Conservation (phyloP, 2,888 invertebrate species). For the Hypercompe scribonia region DNA sequence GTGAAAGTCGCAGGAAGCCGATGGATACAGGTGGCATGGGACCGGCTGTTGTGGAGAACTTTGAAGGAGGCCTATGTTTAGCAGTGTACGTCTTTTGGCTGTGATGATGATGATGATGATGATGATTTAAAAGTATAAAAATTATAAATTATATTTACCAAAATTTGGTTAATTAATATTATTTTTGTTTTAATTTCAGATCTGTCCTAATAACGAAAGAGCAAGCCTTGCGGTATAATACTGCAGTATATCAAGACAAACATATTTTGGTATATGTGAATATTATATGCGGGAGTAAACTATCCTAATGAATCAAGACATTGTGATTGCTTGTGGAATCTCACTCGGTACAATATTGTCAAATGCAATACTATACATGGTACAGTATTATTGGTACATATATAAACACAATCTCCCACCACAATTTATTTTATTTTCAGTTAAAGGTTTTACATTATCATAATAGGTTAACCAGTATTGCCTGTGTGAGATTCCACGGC, state of each 20-base stretch:
- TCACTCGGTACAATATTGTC: slow-evolving; percentile 68
- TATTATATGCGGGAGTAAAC: slow-evolving; percentile 78
- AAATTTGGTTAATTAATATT: background rate
- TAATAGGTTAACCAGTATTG: slow-evolving; percentile 60
- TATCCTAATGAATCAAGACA: slow-evolving; percentile 74
- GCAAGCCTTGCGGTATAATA: slow-evolving; percentile 64
- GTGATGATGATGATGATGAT: too few relatives aligned
- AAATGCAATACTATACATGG: slow-evolving; percentile 37
- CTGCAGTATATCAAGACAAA: slow-evolving; percentile 85
- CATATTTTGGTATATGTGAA: slow-evolving; percentile 87
- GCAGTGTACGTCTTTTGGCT: too few relatives aligned
- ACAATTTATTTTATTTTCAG: slow-evolving; percentile 31
- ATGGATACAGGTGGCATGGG: too few relatives aligned
- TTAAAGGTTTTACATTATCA: slow-evolving; percentile 25
- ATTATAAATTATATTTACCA: background rate
- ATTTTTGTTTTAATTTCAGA: slow-evolving; percentile 68
- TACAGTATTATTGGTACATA: slow-evolving; percentile 50
- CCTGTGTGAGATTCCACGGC: slow-evolving; percentile 74
- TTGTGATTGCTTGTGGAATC: slow-evolving; percentile 76
- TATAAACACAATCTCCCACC: slow-evolving; percentile 32
- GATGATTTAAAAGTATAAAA: too few relatives aligned
- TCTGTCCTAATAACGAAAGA: slow-evolving; percentile 80
- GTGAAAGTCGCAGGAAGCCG: too few relatives aligned
- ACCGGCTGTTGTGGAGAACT: too few relatives aligned
- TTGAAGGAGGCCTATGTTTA: too few relatives aligned